Evolutionary conservation across 2,888 invertebrate genomes (phyloP), one percentile per base, ranked within the genome.

Genomic region (Cerastis rubricosa): DNA sequence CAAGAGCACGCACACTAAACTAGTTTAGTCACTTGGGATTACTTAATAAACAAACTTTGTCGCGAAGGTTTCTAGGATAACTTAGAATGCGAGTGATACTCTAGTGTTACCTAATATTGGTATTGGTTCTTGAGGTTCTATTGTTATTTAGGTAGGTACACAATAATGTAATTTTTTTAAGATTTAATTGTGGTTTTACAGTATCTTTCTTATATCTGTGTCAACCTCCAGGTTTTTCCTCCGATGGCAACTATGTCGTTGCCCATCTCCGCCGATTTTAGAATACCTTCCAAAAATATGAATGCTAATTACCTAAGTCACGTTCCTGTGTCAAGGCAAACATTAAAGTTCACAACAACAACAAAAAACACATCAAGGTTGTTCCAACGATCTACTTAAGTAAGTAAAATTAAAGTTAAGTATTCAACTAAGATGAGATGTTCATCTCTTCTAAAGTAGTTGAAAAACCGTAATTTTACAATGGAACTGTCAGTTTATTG

Each of bases 11-110:
- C 76, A 71, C 76, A 71, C 76, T 83, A 77, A 86, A 87, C 84
- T 86, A 87, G 80, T 86, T 87, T 84, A 84, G 85, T 78, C 81
- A 77, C 77, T 80, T 67, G 77, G 86, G 84, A 86, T 88, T 87
- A 86, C 82, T 76, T 79, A 63, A 71, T 77, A 84, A 78, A 85
- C 76, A 78, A 89, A 89, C 84, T 89, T 89, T 75, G 79, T 76
- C 84, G 47, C 63, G 83, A 82, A 87, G 77, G 74, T 69, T 68
- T 76, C 40, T 59, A 65, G 66, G 66, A 82, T 74, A 83, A 80
- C 71, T 86, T 86, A 25, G 65, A 45, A 57, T 77, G 45, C 19
- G 71, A 68, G 69, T 54, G 71, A 72, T 78, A 74, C 66, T 80
- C 63, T 45, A 73, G 47, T 66, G 57, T 69, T 35, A 29, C 51